These are phyloP conservation scores for Bombus haemorrhoidalis DNA, from an alignment of 1,140 invertebrate species.

Conservation along the genomic window DNA sequence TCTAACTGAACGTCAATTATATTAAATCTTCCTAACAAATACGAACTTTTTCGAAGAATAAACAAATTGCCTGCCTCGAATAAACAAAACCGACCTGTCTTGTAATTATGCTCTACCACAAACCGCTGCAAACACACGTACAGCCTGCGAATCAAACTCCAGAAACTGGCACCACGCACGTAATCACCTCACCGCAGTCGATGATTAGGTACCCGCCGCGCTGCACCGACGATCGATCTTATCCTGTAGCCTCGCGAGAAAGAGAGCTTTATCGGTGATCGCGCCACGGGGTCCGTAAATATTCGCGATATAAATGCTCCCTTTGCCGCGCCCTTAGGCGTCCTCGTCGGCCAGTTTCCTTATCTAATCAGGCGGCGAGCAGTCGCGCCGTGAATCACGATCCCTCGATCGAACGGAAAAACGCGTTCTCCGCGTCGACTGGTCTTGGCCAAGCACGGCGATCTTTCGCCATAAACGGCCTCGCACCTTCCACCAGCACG, in stretches of 20 bases:
- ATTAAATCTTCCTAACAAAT: neutral
- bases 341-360: constrained; percentile 14
- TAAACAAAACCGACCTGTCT: neutral
- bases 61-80: neutral
- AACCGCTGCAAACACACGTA: neutral
- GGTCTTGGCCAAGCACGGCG: neutral
- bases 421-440: constrained; percentile 38
- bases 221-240: neutral
- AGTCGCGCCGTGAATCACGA: constrained; percentile 45
- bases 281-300: constrained; percentile 14
- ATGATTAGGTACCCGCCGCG: neutral
- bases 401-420: constrained; percentile 27
- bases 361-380: constrained; percentile 31
- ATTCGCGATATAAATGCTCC: constrained; percentile 21
- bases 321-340: too few relatives aligned
- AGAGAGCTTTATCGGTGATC: constrained; percentile 19
- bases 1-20: too few relatives aligned
- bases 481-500: constrained; percentile 13
- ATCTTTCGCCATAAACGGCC: constrained; percentile 31
- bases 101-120: neutral
- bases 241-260: neutral
- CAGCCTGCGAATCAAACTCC: neutral
- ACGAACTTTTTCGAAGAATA: neutral
- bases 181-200: constrained; percentile 1
- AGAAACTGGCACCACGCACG: neutral